A percentile compares a stretch with the other conserved stretches of the same genome.
Conservation (phyloP, 2,888 invertebrate species). For the Caenorhabditis uteleia region DNA sequence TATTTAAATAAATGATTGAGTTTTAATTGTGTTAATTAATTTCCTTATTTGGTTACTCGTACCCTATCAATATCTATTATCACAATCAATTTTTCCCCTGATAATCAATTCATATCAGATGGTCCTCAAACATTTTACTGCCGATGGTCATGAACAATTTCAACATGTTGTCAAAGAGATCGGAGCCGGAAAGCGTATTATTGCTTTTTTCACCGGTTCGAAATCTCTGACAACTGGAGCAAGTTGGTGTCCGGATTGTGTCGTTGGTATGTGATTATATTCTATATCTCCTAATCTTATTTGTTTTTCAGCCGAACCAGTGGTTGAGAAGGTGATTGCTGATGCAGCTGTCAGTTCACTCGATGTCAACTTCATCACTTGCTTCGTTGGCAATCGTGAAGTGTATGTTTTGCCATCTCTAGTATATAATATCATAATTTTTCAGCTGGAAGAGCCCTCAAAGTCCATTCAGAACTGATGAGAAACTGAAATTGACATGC, state of each 20-base stretch:
- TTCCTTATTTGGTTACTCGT: no score
- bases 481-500: constrained; percentile 43
- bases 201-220: constrained; percentile 53
- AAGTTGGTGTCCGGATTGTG: constrained; percentile 64
- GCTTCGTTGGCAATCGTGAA: constrained; percentile 50
- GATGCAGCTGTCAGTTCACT: constrained; percentile 11
- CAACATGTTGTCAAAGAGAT: constrained; percentile 17
- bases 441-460: constrained; percentile 52
- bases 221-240: constrained; percentile 41
- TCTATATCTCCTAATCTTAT: neutral
- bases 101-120: constrained; percentile 8
- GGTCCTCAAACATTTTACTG: constrained; percentile 25
- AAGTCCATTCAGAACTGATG: constrained; percentile 47
- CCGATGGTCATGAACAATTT: constrained; percentile 43
- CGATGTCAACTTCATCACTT: constrained; percentile 42
- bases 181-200: constrained; percentile 30
- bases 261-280: constrained; percentile 13
- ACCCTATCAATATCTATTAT: constrained; percentile 4
- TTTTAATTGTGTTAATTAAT: no score
- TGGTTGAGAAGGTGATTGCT: constrained; percentile 39
- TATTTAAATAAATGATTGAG: no score
- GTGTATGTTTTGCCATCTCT: constrained; percentile 40
- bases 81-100: neutral
- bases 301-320: constrained; percentile 48
- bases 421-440: no score